Base-by-base conservation (phyloP, 2,888 invertebrate species). In the Gerris lacustris region DNA sequence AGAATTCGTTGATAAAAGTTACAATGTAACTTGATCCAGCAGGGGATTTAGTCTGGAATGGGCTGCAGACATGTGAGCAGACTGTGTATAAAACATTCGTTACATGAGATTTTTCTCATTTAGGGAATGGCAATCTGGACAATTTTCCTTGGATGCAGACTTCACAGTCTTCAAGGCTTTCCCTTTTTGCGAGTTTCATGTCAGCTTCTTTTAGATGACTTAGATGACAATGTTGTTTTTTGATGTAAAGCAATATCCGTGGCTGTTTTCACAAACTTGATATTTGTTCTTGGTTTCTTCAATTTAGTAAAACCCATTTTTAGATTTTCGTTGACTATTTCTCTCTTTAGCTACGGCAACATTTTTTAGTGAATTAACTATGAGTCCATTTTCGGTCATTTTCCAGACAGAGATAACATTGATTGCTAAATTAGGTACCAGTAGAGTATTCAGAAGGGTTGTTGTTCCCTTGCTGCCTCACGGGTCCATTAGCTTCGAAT, bases 1-100 rank as follows among this genome's bases (percentile, higher is more conserved):
- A 74, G 45, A 71, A 66, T 67, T 77, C 76, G 43, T 77, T 76
- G 1, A 76, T 77, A 45, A 78, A 77, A 6, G 74, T 75, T 0
- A 75, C 66, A 11, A 76, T 73, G 71, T 76, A 78, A 68, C 62
- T 74, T 0, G 75, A 70, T n/a, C 73, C 69, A 45, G 74, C 75
- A 6, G 73, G 70, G 2, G 76, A 76, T 45, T 45, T 45, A 11
- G 67, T 67, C 11, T 75, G 63, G 74, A 75, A 75, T 0, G 76
- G 77, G 2, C 76, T 74, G 66, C 74, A 75, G 4, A 78, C 71
- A 69, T 75, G 77, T 2, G 73, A 73, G 55, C 76, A 76, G 6
- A 77, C 70, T 17, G 77, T 72, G 15, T 77, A 75, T 31, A 76
- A 47, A 6, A 75, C 69, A n/a, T 66, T 44, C 5, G 67, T 66